Evolutionary conservation across 1,140 invertebrate genomes (phyloP), one percentile per base, ranked within the genome.

Genomic region (Idris sp.): DNA sequence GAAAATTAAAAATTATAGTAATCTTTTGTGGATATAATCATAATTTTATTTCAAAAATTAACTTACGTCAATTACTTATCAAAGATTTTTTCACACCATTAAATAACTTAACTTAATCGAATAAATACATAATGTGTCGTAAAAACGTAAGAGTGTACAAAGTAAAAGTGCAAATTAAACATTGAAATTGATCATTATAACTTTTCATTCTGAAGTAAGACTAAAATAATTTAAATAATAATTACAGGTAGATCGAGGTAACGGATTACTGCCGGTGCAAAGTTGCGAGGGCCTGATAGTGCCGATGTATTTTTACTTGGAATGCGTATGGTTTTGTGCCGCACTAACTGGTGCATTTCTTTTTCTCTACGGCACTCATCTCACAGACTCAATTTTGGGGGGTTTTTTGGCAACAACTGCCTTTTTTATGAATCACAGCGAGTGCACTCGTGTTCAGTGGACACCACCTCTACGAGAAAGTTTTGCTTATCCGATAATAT

Each of bases 381-480:
- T 93, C 10, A 94, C 93, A 79, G 89, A 90, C 8, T 92, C 90
- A 48, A 79, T 94, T 4, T 81, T 90, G 46, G 93, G 94, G 25
- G 94, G 93, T 1, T 16, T 93, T 1, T 71, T 96, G 13, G 87
- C 92, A 0, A 90, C 91, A 6, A 41, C 89, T 0, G 89, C 90
- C 10, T 96, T 94, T 82, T 92, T 95, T 68, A 93, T 91, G 59
- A 96, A 96, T 81, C 94, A 96, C 82, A 90, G 88, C 2, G 94
- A 96, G 77, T 89, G 90, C 36, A 96, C 94, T 0, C 82, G 95
- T 26, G 92, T 96, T 1, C 93, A 94, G 81, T 96, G 95, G 94
- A 92, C 94, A 0, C 94, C 94, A 0, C 94, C 95, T 5, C 86
- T 96, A 44, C 84, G 95, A 54, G 95, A 97, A 86, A 95, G 92